phyloP scores from a whole-genome alignment of 2,797 vertebrate species.

The Sylvilagus floridanus region DNA sequence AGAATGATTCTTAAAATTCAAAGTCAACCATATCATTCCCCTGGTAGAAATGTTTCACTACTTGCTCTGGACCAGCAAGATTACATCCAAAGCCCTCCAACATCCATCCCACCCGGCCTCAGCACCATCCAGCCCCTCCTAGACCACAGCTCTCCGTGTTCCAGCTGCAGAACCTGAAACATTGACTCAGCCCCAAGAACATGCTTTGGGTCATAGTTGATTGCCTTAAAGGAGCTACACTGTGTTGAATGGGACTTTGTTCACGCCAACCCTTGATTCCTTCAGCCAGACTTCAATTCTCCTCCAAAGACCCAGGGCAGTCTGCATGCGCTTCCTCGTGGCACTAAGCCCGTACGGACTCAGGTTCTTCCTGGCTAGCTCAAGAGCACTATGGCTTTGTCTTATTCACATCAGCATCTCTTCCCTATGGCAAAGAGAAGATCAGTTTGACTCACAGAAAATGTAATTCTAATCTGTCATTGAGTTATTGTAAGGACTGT shows the following conservation, averaged over 20 bases:
- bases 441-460: background rate
- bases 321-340: fast-evolving
- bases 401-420: background rate
- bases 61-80: background rate
- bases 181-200: background rate
- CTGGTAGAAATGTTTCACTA: background rate
- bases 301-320: background rate
- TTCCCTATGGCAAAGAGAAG: background rate
- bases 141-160: background rate
- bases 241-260: background rate
- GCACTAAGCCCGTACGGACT: background rate
- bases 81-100: background rate
- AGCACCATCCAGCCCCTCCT: background rate
- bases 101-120: background rate
- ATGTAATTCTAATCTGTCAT: background rate
- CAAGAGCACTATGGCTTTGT: fast-evolving
- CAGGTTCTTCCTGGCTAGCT: background rate
- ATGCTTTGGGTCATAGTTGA: fast-evolving
- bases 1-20: background rate
- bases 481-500: background rate
- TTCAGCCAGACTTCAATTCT: background rate
- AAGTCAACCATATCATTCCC: background rate
- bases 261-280: background rate
- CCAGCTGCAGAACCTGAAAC: background rate
- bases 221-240: fast-evolving